phyloP scores from a whole-genome alignment of 37 sponge, comb jelly and placozoan species.

The Crambe crambe region DNA sequence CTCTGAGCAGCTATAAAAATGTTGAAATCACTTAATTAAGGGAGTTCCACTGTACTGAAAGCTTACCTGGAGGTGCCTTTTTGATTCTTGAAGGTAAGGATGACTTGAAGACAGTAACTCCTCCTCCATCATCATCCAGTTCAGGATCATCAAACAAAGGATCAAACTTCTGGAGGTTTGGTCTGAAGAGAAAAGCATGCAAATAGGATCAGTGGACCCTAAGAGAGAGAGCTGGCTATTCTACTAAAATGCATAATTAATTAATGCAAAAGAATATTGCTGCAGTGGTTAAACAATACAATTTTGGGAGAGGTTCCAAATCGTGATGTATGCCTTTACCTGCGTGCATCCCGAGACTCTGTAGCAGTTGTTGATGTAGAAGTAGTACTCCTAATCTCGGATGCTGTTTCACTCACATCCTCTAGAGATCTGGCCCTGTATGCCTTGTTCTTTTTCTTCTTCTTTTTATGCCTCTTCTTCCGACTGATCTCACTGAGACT shows the following conservation, averaged over 20 bases:
- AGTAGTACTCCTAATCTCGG: conserved; percentile 64
- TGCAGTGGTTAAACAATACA: too few species aligned
- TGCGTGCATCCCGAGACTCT: conserved; percentile 41
- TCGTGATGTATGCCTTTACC: too few species aligned
- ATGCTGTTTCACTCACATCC: conserved; percentile 70
- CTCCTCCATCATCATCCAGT: not conserved
- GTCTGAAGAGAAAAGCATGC: too few species aligned
- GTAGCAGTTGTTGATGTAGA: conserved; percentile 40
- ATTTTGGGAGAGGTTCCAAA: too few species aligned
- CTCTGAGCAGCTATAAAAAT: not conserved
- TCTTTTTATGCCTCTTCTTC: conserved; percentile 25
- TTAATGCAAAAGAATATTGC: too few species aligned
- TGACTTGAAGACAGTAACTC: not conserved
- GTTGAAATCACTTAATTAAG: not conserved
- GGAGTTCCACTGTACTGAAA: not conserved
- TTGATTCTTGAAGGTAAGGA: not conserved
- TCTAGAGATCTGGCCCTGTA: conserved; percentile 1
- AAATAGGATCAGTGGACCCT: too few species aligned
- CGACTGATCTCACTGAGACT: not conserved
- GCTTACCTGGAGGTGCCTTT: not conserved
- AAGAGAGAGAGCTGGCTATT: too few species aligned
- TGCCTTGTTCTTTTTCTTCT: conserved; percentile 9
- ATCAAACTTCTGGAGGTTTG: not conserved
- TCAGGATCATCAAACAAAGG: not conserved
- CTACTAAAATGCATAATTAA: too few species aligned